Conservation (phyloP, 2,888 invertebrate genomes). For the Galerucella calmariensis region DNA sequence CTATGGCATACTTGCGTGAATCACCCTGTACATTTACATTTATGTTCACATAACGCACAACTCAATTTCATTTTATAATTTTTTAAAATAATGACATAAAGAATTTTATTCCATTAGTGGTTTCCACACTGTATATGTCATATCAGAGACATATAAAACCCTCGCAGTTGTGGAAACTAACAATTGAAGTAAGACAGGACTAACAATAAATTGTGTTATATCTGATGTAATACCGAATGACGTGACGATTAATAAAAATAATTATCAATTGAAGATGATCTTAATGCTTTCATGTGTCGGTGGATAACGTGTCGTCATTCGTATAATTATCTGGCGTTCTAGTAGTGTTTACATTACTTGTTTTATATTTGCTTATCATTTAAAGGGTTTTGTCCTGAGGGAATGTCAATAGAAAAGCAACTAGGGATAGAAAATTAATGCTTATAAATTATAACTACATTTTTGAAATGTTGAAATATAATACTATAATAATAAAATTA, state of each 20-base stretch:
- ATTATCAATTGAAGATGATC: slow-evolving; percentile 35
- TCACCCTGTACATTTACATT: too few species aligned
- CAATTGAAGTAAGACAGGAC: background rate
- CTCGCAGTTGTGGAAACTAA: background rate
- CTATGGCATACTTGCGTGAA: too few species aligned
- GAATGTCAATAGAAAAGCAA: slow-evolving; percentile 27
- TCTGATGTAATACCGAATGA: slow-evolving; percentile 25
- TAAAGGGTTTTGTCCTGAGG: slow-evolving; percentile 36
- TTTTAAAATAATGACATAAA: too few species aligned
- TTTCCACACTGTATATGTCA: too few species aligned
- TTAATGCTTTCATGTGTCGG: slow-evolving; percentile 40
- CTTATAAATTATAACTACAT: background rate
- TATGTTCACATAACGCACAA: too few species aligned
- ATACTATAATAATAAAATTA: too few species aligned
- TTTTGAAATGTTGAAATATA: background rate
- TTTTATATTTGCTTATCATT: slow-evolving; percentile 40
- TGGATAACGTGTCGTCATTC: slow-evolving; percentile 31
- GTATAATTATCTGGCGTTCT: slow-evolving; percentile 41
- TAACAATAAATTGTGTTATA: slow-evolving; percentile 2
- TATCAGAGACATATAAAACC: too few species aligned
- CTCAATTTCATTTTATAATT: too few species aligned
- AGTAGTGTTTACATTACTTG: slow-evolving; percentile 39
- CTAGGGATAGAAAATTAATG: slow-evolving; percentile 24
- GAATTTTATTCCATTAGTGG: too few species aligned
- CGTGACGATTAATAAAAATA: slow-evolving; percentile 33